phyloP scores from a whole-genome alignment of 2,797 vertebrate species.

The Enteromius thamalakanensis region DNA sequence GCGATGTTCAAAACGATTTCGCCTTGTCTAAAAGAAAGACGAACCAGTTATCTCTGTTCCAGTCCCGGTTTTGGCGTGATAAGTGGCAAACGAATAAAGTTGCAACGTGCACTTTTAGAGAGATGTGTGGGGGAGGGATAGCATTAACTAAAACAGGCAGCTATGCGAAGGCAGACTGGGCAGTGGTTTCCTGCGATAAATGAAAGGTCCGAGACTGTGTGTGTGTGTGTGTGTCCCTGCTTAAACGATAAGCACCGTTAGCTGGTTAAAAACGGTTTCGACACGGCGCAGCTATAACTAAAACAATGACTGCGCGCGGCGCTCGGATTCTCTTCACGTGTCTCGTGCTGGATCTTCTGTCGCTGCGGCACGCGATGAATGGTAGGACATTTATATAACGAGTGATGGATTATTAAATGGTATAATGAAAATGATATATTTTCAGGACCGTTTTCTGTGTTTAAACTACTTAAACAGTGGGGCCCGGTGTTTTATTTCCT shows the following conservation, averaged over 20 bases:
- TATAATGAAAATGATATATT: too few species aligned
- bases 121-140: constrained; percentile 27
- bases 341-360: constrained; percentile 47
- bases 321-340: constrained; percentile 22
- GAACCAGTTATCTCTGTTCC: too few species aligned
- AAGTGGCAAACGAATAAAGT: neutral
- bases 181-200: constrained; percentile 30
- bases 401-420: neutral
- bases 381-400: constrained; percentile 41
- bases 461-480: too few species aligned
- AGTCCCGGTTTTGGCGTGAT: neutral
- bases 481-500: too few species aligned
- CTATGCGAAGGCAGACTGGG: constrained; percentile 21
- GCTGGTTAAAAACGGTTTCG: neutral
- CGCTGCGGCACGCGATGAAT: constrained; percentile 1
- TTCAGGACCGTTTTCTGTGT: too few species aligned
- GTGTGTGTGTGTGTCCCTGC: neutral
- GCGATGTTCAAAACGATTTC: too few species aligned
- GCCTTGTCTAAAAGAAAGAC: neutral
- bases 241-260: neutral
- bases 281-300: neutral
- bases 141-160: constrained; percentile 6
- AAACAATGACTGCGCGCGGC: constrained; percentile 1
- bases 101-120: constrained; percentile 10
- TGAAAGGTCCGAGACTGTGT: neutral